Percentiles rank a stretch among this genome's conserved stretches.
These are phyloP conservation scores for Phaedon cochleariae DNA, from an alignment of 2,888 invertebrate species.

Conservation along the genomic window DNA sequence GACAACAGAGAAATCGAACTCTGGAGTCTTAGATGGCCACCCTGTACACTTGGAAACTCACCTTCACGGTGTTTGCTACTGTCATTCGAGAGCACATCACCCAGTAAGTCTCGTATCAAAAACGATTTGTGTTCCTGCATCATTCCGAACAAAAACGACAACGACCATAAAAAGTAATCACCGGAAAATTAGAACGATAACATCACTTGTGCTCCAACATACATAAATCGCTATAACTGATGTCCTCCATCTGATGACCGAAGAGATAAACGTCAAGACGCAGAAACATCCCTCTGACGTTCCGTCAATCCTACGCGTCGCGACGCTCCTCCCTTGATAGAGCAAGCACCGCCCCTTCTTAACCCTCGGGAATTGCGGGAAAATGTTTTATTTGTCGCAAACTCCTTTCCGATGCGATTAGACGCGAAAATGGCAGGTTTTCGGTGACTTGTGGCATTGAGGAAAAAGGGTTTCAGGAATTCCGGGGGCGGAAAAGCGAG, in stretches of 20 bases:
- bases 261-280: constrained; percentile 49
- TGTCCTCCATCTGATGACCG: constrained; percentile 20
- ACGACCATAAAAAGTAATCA: no score
- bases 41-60: no score
- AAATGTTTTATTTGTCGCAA: constrained; percentile 5
- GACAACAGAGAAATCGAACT: no score
- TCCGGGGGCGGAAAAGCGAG: no score
- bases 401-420: constrained; percentile 14
- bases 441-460: no score
- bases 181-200: no score
- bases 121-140: constrained; percentile 80
- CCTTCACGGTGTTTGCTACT: constrained; percentile 34
- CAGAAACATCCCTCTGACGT: constrained; percentile 47
- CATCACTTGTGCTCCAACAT: no score
- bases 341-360: constrained; percentile 31
- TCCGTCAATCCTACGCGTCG: constrained; percentile 41
- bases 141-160: constrained; percentile 13
- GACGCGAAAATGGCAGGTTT: not conserved
- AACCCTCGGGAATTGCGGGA: constrained; percentile 2
- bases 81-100: constrained; percentile 69
- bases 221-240: no score
- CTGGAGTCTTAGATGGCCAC: no score
- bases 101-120: constrained; percentile 83
- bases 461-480: no score
- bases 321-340: constrained; percentile 44